These are phyloP conservation scores for Acromyrmex charruanus DNA, from an alignment of 1,140 invertebrate genomes.

Conservation along the genomic window DNA sequence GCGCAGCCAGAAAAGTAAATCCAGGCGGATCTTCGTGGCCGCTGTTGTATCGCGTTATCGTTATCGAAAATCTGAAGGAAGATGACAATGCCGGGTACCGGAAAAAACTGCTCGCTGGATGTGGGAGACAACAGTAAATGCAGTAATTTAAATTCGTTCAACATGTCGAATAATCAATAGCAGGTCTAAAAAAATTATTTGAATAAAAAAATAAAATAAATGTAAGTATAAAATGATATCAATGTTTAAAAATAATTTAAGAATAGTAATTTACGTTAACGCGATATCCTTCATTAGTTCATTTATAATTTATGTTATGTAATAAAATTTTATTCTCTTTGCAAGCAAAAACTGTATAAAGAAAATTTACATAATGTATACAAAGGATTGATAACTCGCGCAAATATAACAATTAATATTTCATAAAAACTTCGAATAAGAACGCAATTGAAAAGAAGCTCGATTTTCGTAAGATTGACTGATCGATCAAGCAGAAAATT, in stretches of 20 bases:
- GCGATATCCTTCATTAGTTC: background rate
- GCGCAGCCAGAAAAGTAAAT: conserved; percentile 70
- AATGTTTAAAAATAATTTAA: background rate
- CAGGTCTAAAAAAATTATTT: background rate
- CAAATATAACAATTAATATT: background rate
- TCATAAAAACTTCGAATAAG: background rate
- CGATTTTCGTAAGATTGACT: background rate
- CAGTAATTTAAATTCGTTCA: conserved; percentile 5
- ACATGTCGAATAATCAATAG: background rate
- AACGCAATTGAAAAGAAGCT: background rate
- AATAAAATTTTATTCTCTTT: conserved; percentile 1
- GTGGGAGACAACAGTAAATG: background rate
- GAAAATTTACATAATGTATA: background rate
- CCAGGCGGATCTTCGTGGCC: conserved; percentile 59
- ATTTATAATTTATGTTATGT: background rate
- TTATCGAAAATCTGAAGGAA: conserved; percentile 69
- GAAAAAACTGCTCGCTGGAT: background rate
- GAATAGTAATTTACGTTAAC: background rate
- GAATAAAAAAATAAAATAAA: background rate
- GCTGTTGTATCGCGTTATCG: conserved; percentile 66
- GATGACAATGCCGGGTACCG: background rate
- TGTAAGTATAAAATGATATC: background rate
- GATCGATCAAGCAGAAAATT: background rate
- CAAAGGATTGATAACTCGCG: background rate
- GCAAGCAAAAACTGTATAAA: background rate